Evolutionary conservation across 1,140 invertebrate species (phyloP), one percentile per base, ranked within the genome.

Genomic region (Pararge aegeria): DNA sequence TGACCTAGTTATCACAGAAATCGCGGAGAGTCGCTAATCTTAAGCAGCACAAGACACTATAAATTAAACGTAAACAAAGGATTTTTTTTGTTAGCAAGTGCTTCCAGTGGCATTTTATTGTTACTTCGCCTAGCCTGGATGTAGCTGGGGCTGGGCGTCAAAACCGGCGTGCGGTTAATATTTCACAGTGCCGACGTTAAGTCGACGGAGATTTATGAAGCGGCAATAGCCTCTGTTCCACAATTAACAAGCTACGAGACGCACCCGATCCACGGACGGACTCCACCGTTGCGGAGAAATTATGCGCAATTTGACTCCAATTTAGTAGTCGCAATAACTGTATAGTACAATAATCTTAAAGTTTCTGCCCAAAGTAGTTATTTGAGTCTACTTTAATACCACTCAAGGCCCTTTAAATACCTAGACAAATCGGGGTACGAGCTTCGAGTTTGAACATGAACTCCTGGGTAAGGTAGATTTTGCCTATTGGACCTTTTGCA

Each of bases 161-260:
- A 75, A 80, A 82, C 66, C 69, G 73, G 77, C 72, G 67, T 70
- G 80, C 73, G 79, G 83, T 87, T 87, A 84, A 87, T 87, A 87
- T 87, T 87, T 87, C 81, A 83, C 74, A 68, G 63, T 68, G 73
- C 73, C 73, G 83, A 84, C 81, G 77, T 70, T 87, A 84, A 84
- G 78, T 83, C 83, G 83, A 87, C 83, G 68, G 63, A 80, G 83
- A 87, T 87, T 87, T 87, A 87, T 87, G 75, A 61, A 57, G 68
- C 73, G 65, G 70, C 68, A 66, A 75, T 78, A 71, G 76, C 73
- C 78, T 73, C 64, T 80, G 74, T 79, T 80, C 70, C 73, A 83
- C 80, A 85, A 85, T 85, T 85, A 85, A 85, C 80, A 76, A 75
- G 67, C 68, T 55, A 54, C 27, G 52, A 59, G 56, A 58, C 27